Percentiles rank a stretch among this genome's conserved stretches.
These are phyloP conservation scores for Chymomyza fuscimana DNA, from an alignment of 2,888 invertebrate genomes.

Conservation along the genomic window DNA sequence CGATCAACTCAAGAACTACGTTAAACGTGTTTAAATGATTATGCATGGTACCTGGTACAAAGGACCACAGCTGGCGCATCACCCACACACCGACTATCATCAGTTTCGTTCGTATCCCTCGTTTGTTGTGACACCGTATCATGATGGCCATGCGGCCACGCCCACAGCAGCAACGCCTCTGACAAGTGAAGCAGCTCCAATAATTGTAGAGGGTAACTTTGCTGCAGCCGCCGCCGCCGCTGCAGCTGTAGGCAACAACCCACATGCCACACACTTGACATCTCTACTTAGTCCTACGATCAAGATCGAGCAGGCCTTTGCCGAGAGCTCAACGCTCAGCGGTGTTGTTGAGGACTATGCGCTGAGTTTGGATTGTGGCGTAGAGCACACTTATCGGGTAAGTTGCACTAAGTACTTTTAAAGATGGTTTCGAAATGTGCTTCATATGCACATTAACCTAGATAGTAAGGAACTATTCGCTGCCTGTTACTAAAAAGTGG, in stretches of 20 bases:
- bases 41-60: conserved; percentile 80
- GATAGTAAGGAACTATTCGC: conserved; percentile 2
- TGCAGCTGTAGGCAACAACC: conserved; percentile 2
- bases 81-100: conserved; percentile 72
- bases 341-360: conserved; percentile 72
- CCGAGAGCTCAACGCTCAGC: conserved; percentile 57
- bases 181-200: conserved; percentile 48
- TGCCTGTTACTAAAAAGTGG: conserved; percentile 41
- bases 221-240: conserved; percentile 34
- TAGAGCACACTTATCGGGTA: conserved; percentile 71
- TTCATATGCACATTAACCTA: not conserved
- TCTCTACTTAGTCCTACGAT: conserved; percentile 66
- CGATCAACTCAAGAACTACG: not conserved
- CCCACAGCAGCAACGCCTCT: conserved; percentile 46
- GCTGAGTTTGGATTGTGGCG: conserved; percentile 69
- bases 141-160: conserved; percentile 65
- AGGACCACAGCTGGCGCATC: conserved; percentile 79
- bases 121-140: conserved; percentile 77
- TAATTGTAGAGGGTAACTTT: conserved; percentile 71
- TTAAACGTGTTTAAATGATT: conserved; percentile 73
- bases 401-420: conserved; percentile 43
- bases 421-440: no score
- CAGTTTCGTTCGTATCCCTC: conserved; percentile 79
- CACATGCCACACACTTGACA: conserved; percentile 8
- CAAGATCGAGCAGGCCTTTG: conserved; percentile 75